Evolutionary conservation across 92 coral and sea anemone species (phyloP), one percentile per base, ranked within the genome.

Genomic region (Paramuricea clavata): DNA sequence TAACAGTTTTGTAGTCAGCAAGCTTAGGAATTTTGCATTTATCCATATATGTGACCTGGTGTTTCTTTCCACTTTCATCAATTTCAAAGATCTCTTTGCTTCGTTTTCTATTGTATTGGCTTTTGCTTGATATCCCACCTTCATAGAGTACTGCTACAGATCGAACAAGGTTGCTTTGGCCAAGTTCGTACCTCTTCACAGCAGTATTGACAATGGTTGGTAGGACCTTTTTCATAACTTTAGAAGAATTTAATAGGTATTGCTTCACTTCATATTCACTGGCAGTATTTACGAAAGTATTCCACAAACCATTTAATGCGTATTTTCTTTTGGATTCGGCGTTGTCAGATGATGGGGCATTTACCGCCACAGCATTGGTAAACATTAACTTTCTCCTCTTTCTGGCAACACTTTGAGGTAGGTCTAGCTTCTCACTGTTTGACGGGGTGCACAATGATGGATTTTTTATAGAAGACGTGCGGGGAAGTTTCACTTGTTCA

Each of bases 81-180:
- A 49, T 27, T 77, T 28, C 62, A 54, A 54, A 54, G 5, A 54
- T 21, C 17, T 54, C 81, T 70, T n/a, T 3, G 44, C 78, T 77
- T 81, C 83, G 35, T 71, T 69, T 56, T 12, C 34, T 56, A 76
- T 82, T 87, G 26, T 87, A 87, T 73, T 87, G 83, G 65, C 26
- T 73, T 47, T 87, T 87, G 43, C 83, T 81, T n/a, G 65, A 54
- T n/a, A 87, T 57, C 15, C 83, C 87, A 13, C 87, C 91, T 61
- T 81, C 82, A 56, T 87, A 87, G 15, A 87, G 82, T 59, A 87
- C 91, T 44, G 57, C 62, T 6, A 79, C 87, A 57, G 90, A 87
- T 39, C 90, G 72, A 25, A 82, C 47, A 25, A 72, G 26, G 86
- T 82, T 82, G 16, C 23, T 16, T 44, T 43, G 67, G 33, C 86